Base-by-base conservation (phyloP, 2,888 invertebrate species). In the Megalurothrips usitatus region DNA sequence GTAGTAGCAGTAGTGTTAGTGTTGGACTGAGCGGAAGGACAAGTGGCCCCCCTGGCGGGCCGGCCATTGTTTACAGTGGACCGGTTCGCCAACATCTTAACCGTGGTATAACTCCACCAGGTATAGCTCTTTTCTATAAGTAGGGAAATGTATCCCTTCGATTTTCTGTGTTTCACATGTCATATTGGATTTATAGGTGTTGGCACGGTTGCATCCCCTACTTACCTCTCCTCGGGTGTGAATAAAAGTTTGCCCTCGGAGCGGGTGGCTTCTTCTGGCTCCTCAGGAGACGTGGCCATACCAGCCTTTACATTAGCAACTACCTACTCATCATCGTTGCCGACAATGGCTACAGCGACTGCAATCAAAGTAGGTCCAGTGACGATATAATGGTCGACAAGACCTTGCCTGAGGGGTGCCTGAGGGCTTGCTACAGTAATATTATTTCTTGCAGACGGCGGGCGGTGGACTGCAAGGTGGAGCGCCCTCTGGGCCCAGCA, bases 11-110 rank as follows among this genome's bases (percentile, higher is more conserved):
- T 82, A 82, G 83, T 81, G 68, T 75, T 23, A 85, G 85, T 28
- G 83, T 85, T 80, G 86, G 85, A 80, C 83, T 86, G 80, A 84
- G 85, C 79, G 85, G 86, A 47, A 85, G 86, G 81, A 85, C 86
- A 80, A 87, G 88, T 80, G 88, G 89, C 28, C 89, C 68, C n/a
- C 68, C 68, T 75, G 68, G 68, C 68, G 68, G 68, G 68, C 68
- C 68, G 68, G 68, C 68, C 68, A 75, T 75, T 75, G 68, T 75
- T 75, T 75, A 75, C 68, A 75, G 68, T 75, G 68, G 68, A 26
- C 68, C 68, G 68, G 68, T 75, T 75, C 68, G 68, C 68, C 68
- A 75, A 75, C 68, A 75, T 75, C 26, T 23, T 75, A 75, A 75
- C 26, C 68, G 68, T 75, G 68, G 68, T 26, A 75, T 75, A 75